Percentiles rank a stretch among this genome's conserved stretches.
These are phyloP conservation scores for Lypha dubia DNA, from an alignment of 2,888 invertebrate genomes.

Conservation along the genomic window DNA sequence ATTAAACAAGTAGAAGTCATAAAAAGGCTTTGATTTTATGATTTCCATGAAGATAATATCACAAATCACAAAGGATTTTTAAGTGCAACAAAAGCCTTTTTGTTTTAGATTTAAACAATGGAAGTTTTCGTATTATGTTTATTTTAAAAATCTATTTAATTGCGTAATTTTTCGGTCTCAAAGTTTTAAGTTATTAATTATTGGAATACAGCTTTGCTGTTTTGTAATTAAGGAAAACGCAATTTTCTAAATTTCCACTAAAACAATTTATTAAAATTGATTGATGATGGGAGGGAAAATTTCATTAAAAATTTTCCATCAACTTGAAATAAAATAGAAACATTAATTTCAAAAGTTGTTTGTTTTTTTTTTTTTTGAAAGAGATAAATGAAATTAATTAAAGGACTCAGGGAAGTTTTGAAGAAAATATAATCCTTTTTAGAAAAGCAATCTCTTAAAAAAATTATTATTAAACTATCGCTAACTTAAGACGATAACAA, in stretches of 20 bases:
- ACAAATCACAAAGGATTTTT: background rate
- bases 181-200: background rate
- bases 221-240: background rate
- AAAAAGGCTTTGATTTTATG: background rate
- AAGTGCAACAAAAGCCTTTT: background rate
- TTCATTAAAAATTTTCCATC: background rate
- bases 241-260: too few relatives aligned
- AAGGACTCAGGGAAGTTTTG: background rate
- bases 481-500: too few relatives aligned
- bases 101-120: background rate
- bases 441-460: too few relatives aligned
- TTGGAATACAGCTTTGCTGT: background rate
- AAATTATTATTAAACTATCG: too few relatives aligned
- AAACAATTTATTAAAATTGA: background rate
- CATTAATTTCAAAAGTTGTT: background rate
- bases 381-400: background rate
- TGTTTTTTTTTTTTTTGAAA: too few relatives aligned
- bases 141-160: background rate
- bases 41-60: background rate
- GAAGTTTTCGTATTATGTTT: background rate
- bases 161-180: background rate
- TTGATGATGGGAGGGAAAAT: background rate
- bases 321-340: background rate
- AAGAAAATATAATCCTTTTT: too few relatives aligned
- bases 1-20: background rate